Evolutionary conservation across 2,113 vertebrate genomes (phyloP).

Genomic region (Maylandia zebra): DNA sequence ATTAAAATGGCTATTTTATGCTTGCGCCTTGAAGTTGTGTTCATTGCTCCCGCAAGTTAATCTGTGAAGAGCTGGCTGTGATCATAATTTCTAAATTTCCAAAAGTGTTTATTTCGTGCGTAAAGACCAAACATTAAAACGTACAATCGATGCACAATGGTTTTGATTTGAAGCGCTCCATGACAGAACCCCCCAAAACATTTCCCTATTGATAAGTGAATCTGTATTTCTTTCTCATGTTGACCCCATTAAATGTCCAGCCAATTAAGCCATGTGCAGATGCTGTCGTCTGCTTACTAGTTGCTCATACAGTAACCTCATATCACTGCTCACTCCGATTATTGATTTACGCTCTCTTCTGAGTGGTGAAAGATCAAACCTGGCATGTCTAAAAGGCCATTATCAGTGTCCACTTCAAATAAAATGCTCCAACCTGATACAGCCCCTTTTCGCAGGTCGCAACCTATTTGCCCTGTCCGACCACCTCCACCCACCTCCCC

Average conservation of each 20-base stretch:
- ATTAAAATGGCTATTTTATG: constrained; percentile 38
- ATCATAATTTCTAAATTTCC: constrained; percentile 16
- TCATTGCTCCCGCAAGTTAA: constrained; percentile 11
- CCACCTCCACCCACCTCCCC: not conserved
- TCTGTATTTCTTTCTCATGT: constrained; percentile 2
- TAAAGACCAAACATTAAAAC: constrained; percentile 12
- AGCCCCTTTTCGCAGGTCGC: constrained; percentile 55
- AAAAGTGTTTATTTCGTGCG: not conserved
- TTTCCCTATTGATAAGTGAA: constrained; percentile 49
- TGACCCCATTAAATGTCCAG: constrained; percentile 55
- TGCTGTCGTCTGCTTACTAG: constrained; percentile 38
- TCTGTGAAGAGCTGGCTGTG: constrained; percentile 8
- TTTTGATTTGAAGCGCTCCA: constrained; percentile 1
- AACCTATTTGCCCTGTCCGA: constrained; percentile 55
- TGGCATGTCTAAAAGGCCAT: constrained; percentile 74
- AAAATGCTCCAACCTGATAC: constrained; percentile 70
- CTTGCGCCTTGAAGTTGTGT: constrained; percentile 15
- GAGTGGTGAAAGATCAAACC: constrained; percentile 62
- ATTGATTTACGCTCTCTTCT: constrained; percentile 69
- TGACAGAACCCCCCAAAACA: constrained; percentile 17
- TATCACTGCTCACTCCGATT: constrained; percentile 63
- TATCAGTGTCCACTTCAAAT: constrained; percentile 72
- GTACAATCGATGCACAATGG: constrained; percentile 11
- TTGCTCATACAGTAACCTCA: constrained; percentile 66
- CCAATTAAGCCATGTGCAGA: constrained; percentile 60